Conservation (phyloP, 2,888 invertebrate species). For the Furcula furcula region DNA sequence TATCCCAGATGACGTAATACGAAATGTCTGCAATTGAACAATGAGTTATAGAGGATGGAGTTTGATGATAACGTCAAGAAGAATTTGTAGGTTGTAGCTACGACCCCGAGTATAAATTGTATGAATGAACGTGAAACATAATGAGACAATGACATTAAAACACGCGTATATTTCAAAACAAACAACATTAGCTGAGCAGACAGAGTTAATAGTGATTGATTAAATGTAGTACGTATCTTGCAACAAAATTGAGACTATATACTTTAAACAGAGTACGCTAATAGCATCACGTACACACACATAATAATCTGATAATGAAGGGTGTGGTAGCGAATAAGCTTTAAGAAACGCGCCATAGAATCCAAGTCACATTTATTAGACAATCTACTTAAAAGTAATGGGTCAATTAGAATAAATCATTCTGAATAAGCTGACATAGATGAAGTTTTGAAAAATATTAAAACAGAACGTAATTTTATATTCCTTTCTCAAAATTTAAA, state of each 20-base stretch:
- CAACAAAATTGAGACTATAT: neutral
- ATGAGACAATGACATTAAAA: slow-evolving; percentile 1
- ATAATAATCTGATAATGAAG: slow-evolving; percentile 1
- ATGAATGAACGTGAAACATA: slow-evolving; percentile 1
- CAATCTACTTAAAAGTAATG: neutral
- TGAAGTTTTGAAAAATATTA: neutral
- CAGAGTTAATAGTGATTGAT: slow-evolving; percentile 1
- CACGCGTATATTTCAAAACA: neutral
- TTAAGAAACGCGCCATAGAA: neutral
- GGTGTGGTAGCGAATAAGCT: neutral
- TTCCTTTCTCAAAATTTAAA: neutral
- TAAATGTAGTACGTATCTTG: neutral
- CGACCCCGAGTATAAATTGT: neutral
- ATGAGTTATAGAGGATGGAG: no score
- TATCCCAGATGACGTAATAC: neutral
- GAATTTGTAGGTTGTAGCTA: neutral
- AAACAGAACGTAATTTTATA: neutral
- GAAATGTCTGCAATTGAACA: neutral
- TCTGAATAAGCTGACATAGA: no score
- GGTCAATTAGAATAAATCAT: no score
- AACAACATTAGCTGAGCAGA: neutral
- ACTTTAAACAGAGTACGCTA: slow-evolving; percentile 8
- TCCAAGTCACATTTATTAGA: neutral
- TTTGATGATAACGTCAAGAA: no score
- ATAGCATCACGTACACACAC: slow-evolving; percentile 19